phyloP scores from a whole-genome alignment of 1,140 invertebrate species.

The Drosophila sp. region DNA sequence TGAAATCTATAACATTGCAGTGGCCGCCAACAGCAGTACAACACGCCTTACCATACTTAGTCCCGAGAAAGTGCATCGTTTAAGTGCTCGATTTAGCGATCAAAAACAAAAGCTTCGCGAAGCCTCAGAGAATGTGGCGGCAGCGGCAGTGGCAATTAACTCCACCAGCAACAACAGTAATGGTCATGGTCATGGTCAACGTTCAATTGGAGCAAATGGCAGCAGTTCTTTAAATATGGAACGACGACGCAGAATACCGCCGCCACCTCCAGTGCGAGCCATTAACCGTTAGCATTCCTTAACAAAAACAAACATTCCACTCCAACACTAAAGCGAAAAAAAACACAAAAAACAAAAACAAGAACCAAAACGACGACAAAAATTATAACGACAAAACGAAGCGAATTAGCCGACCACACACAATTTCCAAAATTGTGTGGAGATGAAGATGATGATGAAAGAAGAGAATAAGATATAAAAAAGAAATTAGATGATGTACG shows the following conservation, averaged over 20 bases:
- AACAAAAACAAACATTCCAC: slow-evolving; percentile 21
- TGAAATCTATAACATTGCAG: slow-evolving; percentile 16
- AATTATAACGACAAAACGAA: slow-evolving; percentile 22
- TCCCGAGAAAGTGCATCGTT: slow-evolving; percentile 78
- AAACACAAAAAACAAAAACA: background rate
- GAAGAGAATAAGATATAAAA: background rate
- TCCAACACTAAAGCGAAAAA: slow-evolving; percentile 20
- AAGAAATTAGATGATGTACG: background rate
- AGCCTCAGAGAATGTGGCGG: slow-evolving; percentile 35
- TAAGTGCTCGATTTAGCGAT: slow-evolving; percentile 72
- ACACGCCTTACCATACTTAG: slow-evolving; percentile 73
- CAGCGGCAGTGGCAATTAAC: slow-evolving; percentile 4
- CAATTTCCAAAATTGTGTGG: slow-evolving; percentile 2
- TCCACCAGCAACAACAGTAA: background rate
- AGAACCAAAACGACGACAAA: slow-evolving; percentile 23
- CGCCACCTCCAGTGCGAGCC: slow-evolving; percentile 61
- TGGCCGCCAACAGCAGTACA: slow-evolving; percentile 41
- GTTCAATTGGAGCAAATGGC: background rate
- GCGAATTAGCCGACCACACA: slow-evolving; percentile 23
- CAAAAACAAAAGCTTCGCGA: slow-evolving; percentile 73
- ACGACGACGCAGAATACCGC: slow-evolving; percentile 49
- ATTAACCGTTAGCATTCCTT: slow-evolving; percentile 36
- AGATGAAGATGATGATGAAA: background rate
- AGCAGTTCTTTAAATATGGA: slow-evolving; percentile 24
- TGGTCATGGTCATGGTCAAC: slow-evolving; percentile 21